A percentile compares a stretch with the other conserved stretches of the same genome.
Conservation (phyloP, 2,888 invertebrate genomes). For the Hydraecia micacea region DNA sequence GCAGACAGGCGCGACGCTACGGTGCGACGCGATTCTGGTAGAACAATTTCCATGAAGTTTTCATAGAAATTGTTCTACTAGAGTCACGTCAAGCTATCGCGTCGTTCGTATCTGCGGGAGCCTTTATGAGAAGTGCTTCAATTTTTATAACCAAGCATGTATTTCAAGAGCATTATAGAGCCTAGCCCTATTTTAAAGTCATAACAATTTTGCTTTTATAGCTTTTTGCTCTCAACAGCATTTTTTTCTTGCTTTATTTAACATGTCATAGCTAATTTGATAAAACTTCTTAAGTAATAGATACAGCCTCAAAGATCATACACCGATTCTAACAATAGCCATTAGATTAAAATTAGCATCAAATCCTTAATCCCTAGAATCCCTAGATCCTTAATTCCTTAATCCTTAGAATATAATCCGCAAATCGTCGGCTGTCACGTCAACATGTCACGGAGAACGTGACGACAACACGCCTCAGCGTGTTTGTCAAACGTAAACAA, state of each 20-base stretch:
- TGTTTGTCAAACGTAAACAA: constrained; percentile 53
- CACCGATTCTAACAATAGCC: not conserved
- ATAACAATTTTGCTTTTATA: not conserved
- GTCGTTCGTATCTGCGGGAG: not conserved
- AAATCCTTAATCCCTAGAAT: too few species aligned
- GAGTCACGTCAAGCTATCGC: not conserved
- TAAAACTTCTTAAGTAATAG: not conserved
- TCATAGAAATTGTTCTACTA: not conserved
- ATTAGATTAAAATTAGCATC: constrained; percentile 16
- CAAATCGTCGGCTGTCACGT: constrained; percentile 47
- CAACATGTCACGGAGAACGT: constrained; percentile 41
- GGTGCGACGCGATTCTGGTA: not conserved
- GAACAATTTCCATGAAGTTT: not conserved
- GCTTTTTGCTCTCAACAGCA: not conserved
- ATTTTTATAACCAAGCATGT: not conserved
- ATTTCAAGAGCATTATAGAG: not conserved
- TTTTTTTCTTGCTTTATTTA: not conserved
- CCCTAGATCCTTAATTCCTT: too few species aligned
- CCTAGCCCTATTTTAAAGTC: not conserved
- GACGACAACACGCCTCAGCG: constrained; percentile 47
- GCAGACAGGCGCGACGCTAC: not conserved
- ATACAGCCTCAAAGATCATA: too few species aligned
- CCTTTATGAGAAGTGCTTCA: not conserved
- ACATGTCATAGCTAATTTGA: not conserved
- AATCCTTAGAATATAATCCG: constrained; percentile 42